These are phyloP conservation scores for Epinotia brunnichana DNA, from an alignment of 2,888 invertebrate genomes.

Conservation along the genomic window DNA sequence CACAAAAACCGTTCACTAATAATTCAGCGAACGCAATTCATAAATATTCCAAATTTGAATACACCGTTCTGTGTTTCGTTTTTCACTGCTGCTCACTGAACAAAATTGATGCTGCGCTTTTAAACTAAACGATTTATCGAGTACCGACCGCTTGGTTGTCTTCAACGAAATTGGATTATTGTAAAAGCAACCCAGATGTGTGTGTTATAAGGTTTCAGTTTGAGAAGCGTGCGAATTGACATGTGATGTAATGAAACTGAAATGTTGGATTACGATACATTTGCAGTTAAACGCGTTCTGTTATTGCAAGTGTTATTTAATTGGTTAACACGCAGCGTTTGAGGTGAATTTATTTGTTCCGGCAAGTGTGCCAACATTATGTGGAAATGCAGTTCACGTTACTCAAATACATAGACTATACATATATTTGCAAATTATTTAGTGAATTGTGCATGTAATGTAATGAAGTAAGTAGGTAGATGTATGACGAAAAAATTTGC, in stretches of 20 bases:
- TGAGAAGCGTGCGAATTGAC: background rate
- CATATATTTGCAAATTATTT: too few relatives aligned
- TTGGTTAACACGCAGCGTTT: constrained; percentile 2
- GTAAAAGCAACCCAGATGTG: background rate
- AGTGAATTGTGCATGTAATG: too few relatives aligned
- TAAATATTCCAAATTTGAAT: constrained; percentile 18
- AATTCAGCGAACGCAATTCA: background rate
- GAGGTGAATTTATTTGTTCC: constrained; percentile 6
- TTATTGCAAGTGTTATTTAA: constrained; percentile 30
- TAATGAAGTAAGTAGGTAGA: too few relatives aligned
- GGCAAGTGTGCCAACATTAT: constrained; percentile 2
- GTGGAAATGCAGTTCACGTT: constrained; percentile 4
- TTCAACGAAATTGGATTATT: constrained; percentile 4
- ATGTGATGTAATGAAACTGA: background rate
- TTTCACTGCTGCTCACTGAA: background rate
- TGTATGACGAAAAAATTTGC: too few relatives aligned
- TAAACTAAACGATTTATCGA: constrained; percentile 28
- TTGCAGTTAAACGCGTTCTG: constrained; percentile 8
- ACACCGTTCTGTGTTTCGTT: constrained; percentile 11
- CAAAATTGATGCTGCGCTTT: constrained; percentile 26
- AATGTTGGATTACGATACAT: constrained; percentile 11
- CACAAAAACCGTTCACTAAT: constrained; percentile 17
- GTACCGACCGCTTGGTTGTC: background rate
- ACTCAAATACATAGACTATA: background rate
- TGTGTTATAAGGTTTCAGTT: background rate